Evolutionary conservation across 1,140 invertebrate species (phyloP).

Genomic region (Dendrolimus punctatus): DNA sequence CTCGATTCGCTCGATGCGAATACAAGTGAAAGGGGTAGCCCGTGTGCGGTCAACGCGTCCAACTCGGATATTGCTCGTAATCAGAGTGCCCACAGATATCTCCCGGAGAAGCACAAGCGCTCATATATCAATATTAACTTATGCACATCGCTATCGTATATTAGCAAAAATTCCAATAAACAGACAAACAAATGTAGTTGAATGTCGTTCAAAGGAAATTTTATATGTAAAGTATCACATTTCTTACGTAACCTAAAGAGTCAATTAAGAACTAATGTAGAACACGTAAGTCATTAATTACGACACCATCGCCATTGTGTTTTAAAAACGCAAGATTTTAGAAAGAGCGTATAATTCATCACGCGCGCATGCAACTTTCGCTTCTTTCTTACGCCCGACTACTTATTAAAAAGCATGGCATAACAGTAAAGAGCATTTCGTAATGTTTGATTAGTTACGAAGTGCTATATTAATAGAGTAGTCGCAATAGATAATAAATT

Average conservation of each 20-base stretch:
- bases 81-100: conserved; percentile 32
- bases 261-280: conserved; percentile 9
- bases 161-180: too few relatives aligned
- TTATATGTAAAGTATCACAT: neutral
- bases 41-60: conserved; percentile 37
- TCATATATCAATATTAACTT: too few relatives aligned
- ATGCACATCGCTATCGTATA: too few relatives aligned
- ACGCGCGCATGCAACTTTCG: conserved; percentile 39
- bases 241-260: conserved; percentile 10
- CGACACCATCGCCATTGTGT: conserved; percentile 11
- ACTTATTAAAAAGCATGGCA: conserved; percentile 17
- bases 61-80: conserved; percentile 30
- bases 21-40: conserved; percentile 67
- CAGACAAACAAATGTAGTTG: too few relatives aligned
- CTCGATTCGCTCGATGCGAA: conserved; percentile 53
- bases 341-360: conserved; percentile 28
- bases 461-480: conserved; percentile 4
- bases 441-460: conserved; percentile 20
- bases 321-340: conserved; percentile 25
- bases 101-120: conserved; percentile 10
- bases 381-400: conserved; percentile 34
- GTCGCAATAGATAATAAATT: conserved; percentile 36
- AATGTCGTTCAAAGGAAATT: too few relatives aligned
- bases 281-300: conserved; percentile 20
- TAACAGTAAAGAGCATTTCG: conserved; percentile 13